Evolutionary conservation across 2,797 vertebrate species (phyloP), one percentile per base, ranked within the genome.

Genomic region (Sebastes glaucus): DNA sequence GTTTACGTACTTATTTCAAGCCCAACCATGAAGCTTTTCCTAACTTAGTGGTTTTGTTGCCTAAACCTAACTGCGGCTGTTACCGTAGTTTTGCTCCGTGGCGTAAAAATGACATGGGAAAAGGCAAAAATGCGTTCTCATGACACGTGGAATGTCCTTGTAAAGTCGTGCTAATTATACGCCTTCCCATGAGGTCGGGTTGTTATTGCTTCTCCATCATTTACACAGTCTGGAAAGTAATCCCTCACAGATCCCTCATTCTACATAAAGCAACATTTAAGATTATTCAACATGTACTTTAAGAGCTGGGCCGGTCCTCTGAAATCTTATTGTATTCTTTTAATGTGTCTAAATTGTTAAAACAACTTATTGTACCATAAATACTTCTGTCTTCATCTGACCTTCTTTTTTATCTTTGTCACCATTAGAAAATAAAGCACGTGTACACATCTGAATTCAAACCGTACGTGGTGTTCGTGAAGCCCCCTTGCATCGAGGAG

Each of bases 401-500:
- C 30, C 76, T 61, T 57, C 23, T 56, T 63, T 22, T 78, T 35
- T 53, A 2, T 81, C 23, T 83, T 38, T 32, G 4, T 57, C 68
- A 13, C 61, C 57, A 52, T 90, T n/a, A 99, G 98, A 97, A 96
- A 82, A 95, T 99, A 90, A 97, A 97, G 88, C 94, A 94, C 16
- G 94, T 99, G 89, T 96, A 97, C 92, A 97, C 96, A 2, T 91
- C 93, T 1, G 97, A 99, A 93, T 97, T 98, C 93, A 98, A 98
- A 90, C 98, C 98, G 0, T 98, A 96, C 82, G 97, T 99, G 92
- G 97, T 98, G 95, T 98, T 99, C 88, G 97, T 98, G 94, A 99
- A 97, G 86, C 98, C 98, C 35, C 98, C 98, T 0, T 90, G 94
- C 0, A 94, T 98, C 20, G 96, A 99, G 71, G 96, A 96, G 85